These are phyloP conservation scores for Stenolophus ochropezus DNA, from an alignment of 2,888 invertebrate species.

Conservation along the genomic window DNA sequence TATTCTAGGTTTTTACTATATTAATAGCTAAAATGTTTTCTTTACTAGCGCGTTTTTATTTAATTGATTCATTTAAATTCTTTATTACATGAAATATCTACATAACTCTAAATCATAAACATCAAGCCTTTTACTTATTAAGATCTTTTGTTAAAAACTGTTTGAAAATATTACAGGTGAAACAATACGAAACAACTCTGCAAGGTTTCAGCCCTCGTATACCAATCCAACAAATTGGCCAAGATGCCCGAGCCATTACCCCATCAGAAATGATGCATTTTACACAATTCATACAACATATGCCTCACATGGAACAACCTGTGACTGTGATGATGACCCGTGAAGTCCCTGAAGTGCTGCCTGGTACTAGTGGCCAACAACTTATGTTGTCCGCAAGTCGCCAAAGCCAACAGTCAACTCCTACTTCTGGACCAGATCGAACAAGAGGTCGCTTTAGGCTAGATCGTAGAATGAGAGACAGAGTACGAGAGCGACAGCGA, in stretches of 20 bases:
- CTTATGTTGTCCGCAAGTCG: not conserved
- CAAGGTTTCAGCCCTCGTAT: slow-evolving; percentile 71
- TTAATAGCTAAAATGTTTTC: no score
- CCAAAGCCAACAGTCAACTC: not conserved
- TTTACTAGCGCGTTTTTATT: no score
- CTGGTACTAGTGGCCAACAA: not conserved
- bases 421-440: not conserved
- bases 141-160: not conserved
- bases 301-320: not conserved
- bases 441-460: not conserved
- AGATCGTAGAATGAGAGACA: not conserved
- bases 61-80: no score
- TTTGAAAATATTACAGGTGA: not conserved
- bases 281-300: slow-evolving; percentile 53
- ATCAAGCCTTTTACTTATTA: no score
- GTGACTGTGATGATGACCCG: not conserved
- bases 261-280: slow-evolving; percentile 75
- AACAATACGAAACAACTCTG: slow-evolving; percentile 62
- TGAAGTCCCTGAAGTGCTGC: slow-evolving; percentile 7
- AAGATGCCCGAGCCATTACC: slow-evolving; percentile 76
- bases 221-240: slow-evolving; percentile 76
- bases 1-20: no score
- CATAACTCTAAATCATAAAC: no score
- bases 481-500: not conserved
- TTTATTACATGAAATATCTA: no score